Base-by-base conservation (phyloP, 1,140 invertebrate genomes). In the Aphelenchoides besseyi region DNA sequence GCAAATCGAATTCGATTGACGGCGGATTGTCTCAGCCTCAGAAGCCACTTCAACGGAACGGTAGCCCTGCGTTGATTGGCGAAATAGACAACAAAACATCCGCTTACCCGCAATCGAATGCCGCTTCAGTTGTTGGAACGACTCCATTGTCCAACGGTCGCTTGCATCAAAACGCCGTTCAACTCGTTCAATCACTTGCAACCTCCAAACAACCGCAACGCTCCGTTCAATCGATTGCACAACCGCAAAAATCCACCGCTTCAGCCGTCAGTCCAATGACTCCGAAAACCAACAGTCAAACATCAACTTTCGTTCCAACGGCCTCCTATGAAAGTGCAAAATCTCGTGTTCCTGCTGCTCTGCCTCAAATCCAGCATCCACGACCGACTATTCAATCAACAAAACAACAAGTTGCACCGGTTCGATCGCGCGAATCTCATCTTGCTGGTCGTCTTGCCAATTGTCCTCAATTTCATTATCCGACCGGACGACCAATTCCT, bases 381-480 rank as follows among this genome's bases (percentile, higher is more conserved):
- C 37, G 5, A 18, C 5, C 55, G 55, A 5, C 55, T 33, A 5
- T 8, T 23, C 55, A 59, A 33, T 33, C 63, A 53, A 23, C n/a
- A 53, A 23, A 1, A 12, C 30, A 37, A 33, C 63, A 37, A 12
- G 16, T 1, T 37, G 28, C 63, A 33, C 26, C 36, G 68, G 66
- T 29, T 35, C 29, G 30, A 52, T 36, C 3, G 36, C 32, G 23
- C 33, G 2, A 59, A 35, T 33, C 36, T 9, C 26, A 37, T 29
- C 54, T 53, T 57, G 35, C 35, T 2, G 23, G 66, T 26, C 37
- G 26, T 33, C 63, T 59, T 12, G 41, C 28, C 18, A 73, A 72
- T 35, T 41, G 23, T 33, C 18, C 16, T 52, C 9, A 77, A 63
- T 78, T 78, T 63, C 74, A 81, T 48, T 78, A 69, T 52, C 77